phyloP scores from a whole-genome alignment of 1,140 invertebrate species.

The Drosophila sproati region DNA sequence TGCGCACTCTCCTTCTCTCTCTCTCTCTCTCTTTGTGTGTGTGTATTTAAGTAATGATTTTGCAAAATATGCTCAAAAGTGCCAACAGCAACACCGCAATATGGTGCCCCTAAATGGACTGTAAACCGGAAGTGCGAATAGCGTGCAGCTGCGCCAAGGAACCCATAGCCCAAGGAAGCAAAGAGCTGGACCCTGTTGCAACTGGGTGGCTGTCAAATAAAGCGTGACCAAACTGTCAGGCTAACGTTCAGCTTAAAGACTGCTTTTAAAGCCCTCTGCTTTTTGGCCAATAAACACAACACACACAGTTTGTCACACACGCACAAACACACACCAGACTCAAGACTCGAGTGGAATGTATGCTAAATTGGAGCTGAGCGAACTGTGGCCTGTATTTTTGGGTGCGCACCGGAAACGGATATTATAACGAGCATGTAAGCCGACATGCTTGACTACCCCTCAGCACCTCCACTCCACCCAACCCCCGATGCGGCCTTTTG shows the following conservation, averaged over 20 bases:
- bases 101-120: slow-evolving; percentile 81
- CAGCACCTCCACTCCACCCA: neutral
- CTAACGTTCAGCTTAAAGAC: slow-evolving; percentile 19
- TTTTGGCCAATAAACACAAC: slow-evolving; percentile 67
- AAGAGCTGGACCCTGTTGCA: slow-evolving; percentile 46
- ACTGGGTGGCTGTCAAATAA: slow-evolving; percentile 33
- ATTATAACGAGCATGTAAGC: slow-evolving; percentile 60
- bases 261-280: slow-evolving; percentile 56
- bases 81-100: slow-evolving; percentile 79
- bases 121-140: slow-evolving; percentile 80
- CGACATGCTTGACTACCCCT: slow-evolving; percentile 18
- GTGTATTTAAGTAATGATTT: slow-evolving; percentile 82
- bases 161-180: neutral
- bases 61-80: slow-evolving; percentile 83
- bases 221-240: slow-evolving; percentile 37
- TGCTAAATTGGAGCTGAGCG: slow-evolving; percentile 47
- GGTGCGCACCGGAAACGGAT: slow-evolving; percentile 56
- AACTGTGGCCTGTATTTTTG: slow-evolving; percentile 29
- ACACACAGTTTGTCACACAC: neutral
- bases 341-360: slow-evolving; percentile 37
- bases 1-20: neutral
- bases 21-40: neutral
- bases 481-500: neutral
- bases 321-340: neutral
- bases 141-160: slow-evolving; percentile 65